These are phyloP conservation scores for Ciconia stormi DNA, from an alignment of 2,113 vertebrate species.

Conservation along the genomic window DNA sequence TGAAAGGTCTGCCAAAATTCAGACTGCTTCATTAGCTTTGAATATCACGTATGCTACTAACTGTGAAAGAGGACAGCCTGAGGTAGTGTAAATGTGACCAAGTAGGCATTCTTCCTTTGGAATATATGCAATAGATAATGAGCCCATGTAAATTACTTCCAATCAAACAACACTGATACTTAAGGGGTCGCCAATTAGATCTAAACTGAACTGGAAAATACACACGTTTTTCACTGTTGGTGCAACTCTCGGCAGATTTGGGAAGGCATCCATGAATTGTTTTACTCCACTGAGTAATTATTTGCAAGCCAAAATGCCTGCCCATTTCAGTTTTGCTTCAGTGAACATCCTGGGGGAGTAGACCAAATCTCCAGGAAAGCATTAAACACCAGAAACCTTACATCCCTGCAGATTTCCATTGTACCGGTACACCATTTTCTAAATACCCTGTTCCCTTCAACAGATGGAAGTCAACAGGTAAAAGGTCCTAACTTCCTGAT, in stretches of 20 bases:
- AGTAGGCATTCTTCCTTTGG: background rate
- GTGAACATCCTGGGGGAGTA: background rate
- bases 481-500: background rate
- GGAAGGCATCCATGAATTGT: background rate
- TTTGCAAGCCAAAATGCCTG: background rate
- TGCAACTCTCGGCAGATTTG: background rate
- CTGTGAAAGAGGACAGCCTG: background rate
- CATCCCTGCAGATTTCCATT: background rate
- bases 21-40: background rate
- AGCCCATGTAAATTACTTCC: background rate
- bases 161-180: background rate
- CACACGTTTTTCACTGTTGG: background rate
- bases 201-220: background rate
- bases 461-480: slow-evolving; percentile 6
- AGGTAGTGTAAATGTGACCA: background rate
- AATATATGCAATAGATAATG: background rate
- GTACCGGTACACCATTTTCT: background rate
- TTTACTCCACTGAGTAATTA: background rate
- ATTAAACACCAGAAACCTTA: background rate
- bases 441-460: background rate
- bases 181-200: background rate
- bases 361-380: background rate
- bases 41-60: background rate
- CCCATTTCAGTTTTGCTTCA: background rate
- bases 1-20: background rate